Percentiles rank a stretch among this genome's conserved stretches.
Conservation (phyloP, 1,140 invertebrate species). For the Episyrphus balteatus region DNA sequence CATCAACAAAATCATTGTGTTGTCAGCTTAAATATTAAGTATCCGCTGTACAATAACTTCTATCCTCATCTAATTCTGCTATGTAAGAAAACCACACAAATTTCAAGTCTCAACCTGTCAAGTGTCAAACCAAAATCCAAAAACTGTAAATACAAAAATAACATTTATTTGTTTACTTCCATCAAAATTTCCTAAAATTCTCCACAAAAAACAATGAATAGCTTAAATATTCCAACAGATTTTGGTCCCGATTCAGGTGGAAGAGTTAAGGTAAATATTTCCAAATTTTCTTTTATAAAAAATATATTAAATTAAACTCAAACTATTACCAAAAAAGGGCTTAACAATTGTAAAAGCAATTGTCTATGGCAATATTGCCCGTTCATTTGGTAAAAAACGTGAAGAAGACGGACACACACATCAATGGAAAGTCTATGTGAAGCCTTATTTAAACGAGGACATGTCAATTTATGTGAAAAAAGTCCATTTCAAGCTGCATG, state of each 20-base stretch:
- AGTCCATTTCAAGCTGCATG: slow-evolving; percentile 94
- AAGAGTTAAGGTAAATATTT: slow-evolving; percentile 51
- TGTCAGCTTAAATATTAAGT: no score
- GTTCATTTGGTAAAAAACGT: slow-evolving; percentile 94
- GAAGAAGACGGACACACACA: slow-evolving; percentile 98
- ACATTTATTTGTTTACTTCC: no score
- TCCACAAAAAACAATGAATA: slow-evolving; percentile 7
- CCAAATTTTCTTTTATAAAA: no score
- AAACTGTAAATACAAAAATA: no score
- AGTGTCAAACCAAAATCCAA: no score
- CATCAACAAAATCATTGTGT: no score
- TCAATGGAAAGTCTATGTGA: slow-evolving; percentile 97
- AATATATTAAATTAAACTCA: neutral
- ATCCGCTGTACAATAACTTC: no score
- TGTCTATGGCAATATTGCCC: slow-evolving; percentile 91
- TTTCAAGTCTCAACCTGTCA: no score
- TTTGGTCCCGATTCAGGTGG: slow-evolving; percentile 74
- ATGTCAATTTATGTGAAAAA: slow-evolving; percentile 94
- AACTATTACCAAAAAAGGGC: slow-evolving; percentile 46
- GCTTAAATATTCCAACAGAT: slow-evolving; percentile 56
- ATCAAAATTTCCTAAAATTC: neutral
- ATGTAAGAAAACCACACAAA: no score
- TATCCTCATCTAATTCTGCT: no score
- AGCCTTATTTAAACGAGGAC: slow-evolving; percentile 87
- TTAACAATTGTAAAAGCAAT: slow-evolving; percentile 89